Base-by-base conservation (phyloP, 2,888 invertebrate species). In the Pammene aurita region DNA sequence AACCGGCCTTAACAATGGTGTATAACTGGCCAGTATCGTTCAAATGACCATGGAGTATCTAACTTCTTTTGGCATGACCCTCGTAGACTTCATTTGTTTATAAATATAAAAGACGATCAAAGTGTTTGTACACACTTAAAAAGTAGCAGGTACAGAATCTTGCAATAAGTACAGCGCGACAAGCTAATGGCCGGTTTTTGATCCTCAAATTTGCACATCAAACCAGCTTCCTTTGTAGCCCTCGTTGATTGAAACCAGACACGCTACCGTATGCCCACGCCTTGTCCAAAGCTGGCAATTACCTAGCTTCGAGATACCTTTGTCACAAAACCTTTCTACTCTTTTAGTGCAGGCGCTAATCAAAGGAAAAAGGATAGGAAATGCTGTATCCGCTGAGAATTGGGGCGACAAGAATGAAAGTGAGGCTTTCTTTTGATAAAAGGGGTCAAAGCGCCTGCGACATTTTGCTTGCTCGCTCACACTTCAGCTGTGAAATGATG, bases 331-430 rank as follows among this genome's bases (percentile, higher is more conserved):
- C 50, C 52, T 52, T 41, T 62, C 41, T 41, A 26, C 41, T 38
- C 26, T 62, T 62, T 62, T 52, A 41, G 18, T 10, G 10, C 13
- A 50, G 48, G 18, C 62, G 52, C 52, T 62, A 62, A 62, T 62
- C 62, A 62, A 62, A 62, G 50, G 9, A 48, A 13, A 38, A 61
- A 62, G 41, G 50, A 41, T 2, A 35, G 61, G 61, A 35, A 50
- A 61, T 38, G 16, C 16, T 5, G 48, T 48, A 50, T 50, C 48
- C 61, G 62, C n/a, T 16, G 50, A 2, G 62, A 62, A 62, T 41
- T 62, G 41, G 62, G 38, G 61, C 61, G 48, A 38, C 38, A 38
- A 41, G 11, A 13, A 57, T 44, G 60, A 61, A 52, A 62, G 58
- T 14, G 44, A 44, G 18, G 50, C 58, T 58, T 54, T 54, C 58